Percentiles rank a stretch among this genome's conserved stretches.
Conservation (phyloP, 2,113 vertebrate species). For the Theristicus caerulescens region DNA sequence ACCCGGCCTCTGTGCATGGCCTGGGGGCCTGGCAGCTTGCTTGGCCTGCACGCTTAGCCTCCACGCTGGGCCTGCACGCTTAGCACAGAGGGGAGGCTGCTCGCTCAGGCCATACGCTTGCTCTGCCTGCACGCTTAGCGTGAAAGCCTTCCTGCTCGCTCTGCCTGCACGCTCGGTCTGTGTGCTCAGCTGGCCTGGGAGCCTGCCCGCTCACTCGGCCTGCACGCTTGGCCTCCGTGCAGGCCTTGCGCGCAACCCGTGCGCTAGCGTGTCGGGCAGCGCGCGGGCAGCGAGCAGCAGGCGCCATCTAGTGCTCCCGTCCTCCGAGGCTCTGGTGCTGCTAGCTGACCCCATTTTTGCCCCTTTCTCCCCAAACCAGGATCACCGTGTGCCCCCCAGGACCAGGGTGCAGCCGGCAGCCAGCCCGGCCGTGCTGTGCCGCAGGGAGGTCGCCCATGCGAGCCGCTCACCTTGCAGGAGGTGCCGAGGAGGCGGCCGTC, state of each 20-base stretch:
- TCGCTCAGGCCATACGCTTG: too few species aligned
- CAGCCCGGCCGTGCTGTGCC: neutral
- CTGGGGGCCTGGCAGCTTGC: neutral
- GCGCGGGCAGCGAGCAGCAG: neutral
- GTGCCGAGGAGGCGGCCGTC: conserved; percentile 87
- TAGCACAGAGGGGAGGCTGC: neutral
- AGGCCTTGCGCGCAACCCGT: too few species aligned
- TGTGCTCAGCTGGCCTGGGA: neutral
- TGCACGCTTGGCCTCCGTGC: too few species aligned
- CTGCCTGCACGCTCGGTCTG: neutral
- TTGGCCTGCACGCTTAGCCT: accelerated
- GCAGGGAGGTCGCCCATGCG: accelerated
- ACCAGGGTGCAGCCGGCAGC: neutral
- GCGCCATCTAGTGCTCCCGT: conserved; percentile 42
- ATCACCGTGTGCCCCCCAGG: accelerated
- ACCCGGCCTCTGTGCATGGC: accelerated
- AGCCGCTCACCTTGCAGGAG: conserved; percentile 83
- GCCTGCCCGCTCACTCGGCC: too few species aligned
- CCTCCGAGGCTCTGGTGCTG: neutral
- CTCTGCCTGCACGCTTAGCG: neutral
- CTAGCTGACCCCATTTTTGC: neutral
- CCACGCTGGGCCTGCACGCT: neutral
- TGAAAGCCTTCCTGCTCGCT: too few species aligned
- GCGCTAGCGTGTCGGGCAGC: neutral
- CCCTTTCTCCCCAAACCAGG: neutral